phyloP scores from a whole-genome alignment of 2,113 vertebrate genomes.

The Piliocolobus tephrosceles region DNA sequence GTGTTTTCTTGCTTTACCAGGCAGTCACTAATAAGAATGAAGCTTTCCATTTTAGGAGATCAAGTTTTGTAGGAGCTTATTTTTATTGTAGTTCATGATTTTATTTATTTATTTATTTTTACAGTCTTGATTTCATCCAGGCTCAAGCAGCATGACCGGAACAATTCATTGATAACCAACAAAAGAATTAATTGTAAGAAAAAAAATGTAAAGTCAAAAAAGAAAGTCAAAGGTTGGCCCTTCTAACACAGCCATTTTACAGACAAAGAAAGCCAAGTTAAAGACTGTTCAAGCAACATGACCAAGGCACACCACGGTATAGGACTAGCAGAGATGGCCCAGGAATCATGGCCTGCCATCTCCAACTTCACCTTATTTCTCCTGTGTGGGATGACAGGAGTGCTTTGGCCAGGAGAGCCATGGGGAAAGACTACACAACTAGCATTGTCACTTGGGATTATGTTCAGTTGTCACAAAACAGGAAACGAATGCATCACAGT shows the following conservation, averaged over 20 bases:
- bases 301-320: not conserved
- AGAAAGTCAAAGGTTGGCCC: not conserved
- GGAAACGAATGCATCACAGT: not conserved
- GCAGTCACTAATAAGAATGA: not conserved
- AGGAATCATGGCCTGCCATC: not conserved
- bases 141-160: not conserved
- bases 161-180: not conserved
- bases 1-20: conserved; percentile 4
- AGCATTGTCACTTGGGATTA: not conserved
- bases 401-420: not conserved
- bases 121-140: not conserved
- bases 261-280: not conserved
- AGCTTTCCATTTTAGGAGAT: conserved; percentile 33
- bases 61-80: not conserved
- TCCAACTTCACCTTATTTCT: not conserved
- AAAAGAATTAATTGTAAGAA: not conserved
- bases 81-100: conserved; percentile 17
- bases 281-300: not conserved
- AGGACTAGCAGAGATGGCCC: not conserved
- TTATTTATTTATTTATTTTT: not conserved
- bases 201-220: not conserved
- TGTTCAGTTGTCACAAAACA: not conserved
- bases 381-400: not conserved
- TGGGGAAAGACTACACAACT: not conserved
- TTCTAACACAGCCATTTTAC: not conserved